Evolutionary conservation across 2,888 invertebrate species (phyloP).

Genomic region (Ophion obscuratus): DNA sequence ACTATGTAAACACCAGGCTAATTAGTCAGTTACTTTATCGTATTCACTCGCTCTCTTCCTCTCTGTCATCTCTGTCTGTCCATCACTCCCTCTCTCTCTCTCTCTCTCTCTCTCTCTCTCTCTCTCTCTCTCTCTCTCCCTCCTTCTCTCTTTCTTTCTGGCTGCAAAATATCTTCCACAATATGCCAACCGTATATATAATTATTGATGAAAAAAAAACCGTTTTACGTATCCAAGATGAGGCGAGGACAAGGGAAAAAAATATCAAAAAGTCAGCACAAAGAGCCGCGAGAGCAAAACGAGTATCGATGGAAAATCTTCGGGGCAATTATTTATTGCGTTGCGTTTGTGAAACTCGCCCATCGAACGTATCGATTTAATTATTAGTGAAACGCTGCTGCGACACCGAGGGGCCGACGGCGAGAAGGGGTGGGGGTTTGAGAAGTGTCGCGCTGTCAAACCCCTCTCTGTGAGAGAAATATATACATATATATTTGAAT

Average conservation of each 20-base stretch:
- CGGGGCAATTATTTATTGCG: constrained; percentile 35
- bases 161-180: background rate
- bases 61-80: background rate
- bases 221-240: constrained; percentile 29
- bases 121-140: too few relatives aligned
- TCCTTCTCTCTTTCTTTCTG: background rate
- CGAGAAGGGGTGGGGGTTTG: background rate
- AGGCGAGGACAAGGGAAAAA: background rate
- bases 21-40: constrained; percentile 79
- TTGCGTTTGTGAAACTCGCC: constrained; percentile 31
- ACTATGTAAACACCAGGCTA: constrained; percentile 80
- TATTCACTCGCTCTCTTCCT: constrained; percentile 25
- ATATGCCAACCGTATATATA: background rate
- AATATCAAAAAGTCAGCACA: background rate
- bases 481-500: too few relatives aligned
- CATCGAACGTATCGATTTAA: constrained; percentile 36
- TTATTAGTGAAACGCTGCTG: constrained; percentile 16
- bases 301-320: constrained; percentile 36
- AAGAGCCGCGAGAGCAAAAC: constrained; percentile 25
- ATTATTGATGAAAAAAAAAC: constrained; percentile 11
- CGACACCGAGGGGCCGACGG: background rate
- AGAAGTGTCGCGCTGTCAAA: background rate
- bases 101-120: background rate
- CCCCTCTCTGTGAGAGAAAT: background rate
- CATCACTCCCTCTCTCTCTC: background rate